phyloP scores from a whole-genome alignment of 2,888 invertebrate genomes.

The Ommatoiulus sabulosus region DNA sequence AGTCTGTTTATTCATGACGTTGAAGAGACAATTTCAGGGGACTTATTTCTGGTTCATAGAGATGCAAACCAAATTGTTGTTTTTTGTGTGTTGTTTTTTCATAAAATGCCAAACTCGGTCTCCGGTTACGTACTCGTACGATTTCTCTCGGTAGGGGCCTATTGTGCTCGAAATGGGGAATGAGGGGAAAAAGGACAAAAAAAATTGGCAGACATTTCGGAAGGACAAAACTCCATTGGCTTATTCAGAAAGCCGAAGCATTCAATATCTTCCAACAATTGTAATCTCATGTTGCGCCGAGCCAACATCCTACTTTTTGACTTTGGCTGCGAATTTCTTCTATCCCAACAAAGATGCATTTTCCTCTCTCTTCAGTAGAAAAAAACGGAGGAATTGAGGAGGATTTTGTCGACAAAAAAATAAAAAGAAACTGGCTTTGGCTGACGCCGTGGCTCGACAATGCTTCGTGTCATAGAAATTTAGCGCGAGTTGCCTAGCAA shows the following conservation, averaged over 20 bases:
- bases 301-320: slow-evolving; percentile 34
- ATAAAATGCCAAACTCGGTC: no score
- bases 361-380: background rate
- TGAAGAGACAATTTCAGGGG: no score
- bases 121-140: no score
- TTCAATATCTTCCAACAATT: slow-evolving; percentile 26
- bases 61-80: no score
- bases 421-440: background rate
- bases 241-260: background rate
- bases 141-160: background rate
- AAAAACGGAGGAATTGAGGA: slow-evolving; percentile 14
- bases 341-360: background rate
- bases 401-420: background rate
- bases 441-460: background rate
- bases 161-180: background rate
- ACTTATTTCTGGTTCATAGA: no score
- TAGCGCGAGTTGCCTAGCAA: background rate
- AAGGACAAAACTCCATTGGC: background rate
- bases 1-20: no score
- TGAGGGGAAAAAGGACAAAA: background rate
- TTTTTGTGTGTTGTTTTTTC: no score
- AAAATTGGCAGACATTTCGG: background rate
- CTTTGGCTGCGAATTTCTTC: slow-evolving; percentile 15
- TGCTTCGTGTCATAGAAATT: slow-evolving; percentile 1
- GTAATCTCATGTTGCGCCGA: slow-evolving; percentile 28